Evolutionary conservation across 1,140 invertebrate species (phyloP).

Genomic region (Fopius arisanus): DNA sequence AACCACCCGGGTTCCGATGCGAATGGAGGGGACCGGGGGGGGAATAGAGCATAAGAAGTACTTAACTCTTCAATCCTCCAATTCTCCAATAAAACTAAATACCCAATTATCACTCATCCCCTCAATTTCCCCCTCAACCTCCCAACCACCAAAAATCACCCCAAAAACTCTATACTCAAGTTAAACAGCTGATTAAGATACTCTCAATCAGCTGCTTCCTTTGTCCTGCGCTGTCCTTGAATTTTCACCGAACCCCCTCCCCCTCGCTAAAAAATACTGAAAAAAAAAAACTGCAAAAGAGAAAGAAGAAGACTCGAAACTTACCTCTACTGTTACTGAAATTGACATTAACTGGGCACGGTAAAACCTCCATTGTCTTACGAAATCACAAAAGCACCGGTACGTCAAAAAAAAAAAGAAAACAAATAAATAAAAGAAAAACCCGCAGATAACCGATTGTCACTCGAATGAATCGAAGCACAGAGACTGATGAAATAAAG

Average conservation of each 20-base stretch:
- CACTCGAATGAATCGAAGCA: neutral
- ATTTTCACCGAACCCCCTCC: neutral
- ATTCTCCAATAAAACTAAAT: neutral
- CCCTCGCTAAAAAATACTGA: neutral
- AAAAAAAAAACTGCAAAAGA: neutral
- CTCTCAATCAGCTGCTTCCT: constrained; percentile 1
- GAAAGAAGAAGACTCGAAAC: neutral
- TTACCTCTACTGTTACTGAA: constrained; percentile 60
- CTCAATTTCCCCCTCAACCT: neutral
- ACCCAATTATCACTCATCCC: neutral
- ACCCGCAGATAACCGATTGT: too few relatives aligned
- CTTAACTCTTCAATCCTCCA: neutral
- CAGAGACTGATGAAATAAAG: too few relatives aligned
- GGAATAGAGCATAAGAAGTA: neutral
- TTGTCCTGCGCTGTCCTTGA: neutral
- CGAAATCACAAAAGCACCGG: neutral
- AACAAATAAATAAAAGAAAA: neutral
- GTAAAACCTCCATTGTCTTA: constrained; percentile 54
- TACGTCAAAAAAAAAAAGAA: neutral
- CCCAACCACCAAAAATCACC: neutral
- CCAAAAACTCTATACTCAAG: neutral
- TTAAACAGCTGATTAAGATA: constrained; percentile 14
- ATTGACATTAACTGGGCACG: constrained; percentile 59
- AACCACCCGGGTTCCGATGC: neutral
- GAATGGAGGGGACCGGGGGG: neutral